A percentile compares a stretch with the other conserved stretches of the same genome.
Evolutionary conservation across 2,888 invertebrate species (phyloP).

Genomic region (Ormyrus labotus): DNA sequence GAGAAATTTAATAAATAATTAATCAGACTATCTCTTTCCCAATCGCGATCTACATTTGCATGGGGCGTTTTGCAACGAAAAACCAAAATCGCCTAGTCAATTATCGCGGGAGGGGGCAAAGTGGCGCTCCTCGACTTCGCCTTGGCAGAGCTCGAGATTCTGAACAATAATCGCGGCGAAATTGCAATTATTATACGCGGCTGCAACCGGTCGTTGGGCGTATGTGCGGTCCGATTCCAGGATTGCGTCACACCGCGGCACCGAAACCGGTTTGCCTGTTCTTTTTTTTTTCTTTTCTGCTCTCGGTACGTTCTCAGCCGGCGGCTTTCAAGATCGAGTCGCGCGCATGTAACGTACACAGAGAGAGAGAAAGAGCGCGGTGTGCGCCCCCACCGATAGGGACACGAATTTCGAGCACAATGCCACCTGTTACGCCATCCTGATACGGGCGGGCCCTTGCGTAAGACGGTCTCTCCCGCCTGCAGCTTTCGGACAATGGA

Average conservation of each 20-base stretch:
- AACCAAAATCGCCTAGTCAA: background rate
- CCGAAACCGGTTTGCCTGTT: constrained; percentile 40
- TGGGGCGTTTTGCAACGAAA: background rate
- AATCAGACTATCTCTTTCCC: background rate
- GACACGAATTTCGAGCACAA: constrained; percentile 47
- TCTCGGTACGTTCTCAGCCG: background rate
- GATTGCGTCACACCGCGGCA: constrained; percentile 41
- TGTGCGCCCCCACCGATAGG: background rate
- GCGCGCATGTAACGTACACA: background rate
- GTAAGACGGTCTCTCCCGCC: background rate
- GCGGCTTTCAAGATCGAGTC: constrained; percentile 50
- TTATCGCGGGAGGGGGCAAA: background rate
- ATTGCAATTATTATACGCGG: constrained; percentile 55
- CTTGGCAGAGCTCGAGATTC: background rate
- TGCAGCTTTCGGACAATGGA: too few species aligned
- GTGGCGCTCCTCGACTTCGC: background rate
- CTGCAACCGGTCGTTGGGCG: constrained; percentile 53
- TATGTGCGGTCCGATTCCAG: constrained; percentile 57
- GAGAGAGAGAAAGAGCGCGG: background rate
- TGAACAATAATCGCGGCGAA: constrained; percentile 45
- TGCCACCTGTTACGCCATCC: constrained; percentile 51
- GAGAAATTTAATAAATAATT: background rate
- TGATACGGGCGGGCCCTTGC: background rate
- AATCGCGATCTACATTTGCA: constrained; percentile 9
- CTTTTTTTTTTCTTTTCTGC: constrained; percentile 17